Base-by-base conservation (phyloP, 2,797 vertebrate genomes). In the Silurus aristotelis region DNA sequence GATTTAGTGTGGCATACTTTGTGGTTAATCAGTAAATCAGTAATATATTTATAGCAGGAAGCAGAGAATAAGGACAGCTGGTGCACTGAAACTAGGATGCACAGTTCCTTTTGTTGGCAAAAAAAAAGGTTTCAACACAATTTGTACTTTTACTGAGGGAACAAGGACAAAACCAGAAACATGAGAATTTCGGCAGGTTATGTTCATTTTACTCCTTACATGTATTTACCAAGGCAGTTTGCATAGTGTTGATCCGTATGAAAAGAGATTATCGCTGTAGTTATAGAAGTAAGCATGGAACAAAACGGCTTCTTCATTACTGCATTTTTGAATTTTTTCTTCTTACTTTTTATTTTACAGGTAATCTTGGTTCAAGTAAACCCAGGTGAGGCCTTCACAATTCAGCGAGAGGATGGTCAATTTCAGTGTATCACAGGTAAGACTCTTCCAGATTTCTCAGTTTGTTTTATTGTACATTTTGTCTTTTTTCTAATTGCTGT, bases 331-430 rank as follows among this genome's bases (percentile, higher is more conserved):
- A 64, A 22, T 25, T 83, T 38, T 4, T 6, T 13, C 61, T 56
- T 43, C 86, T 88, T 90, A 15, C 84, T 87, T 89, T 64, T 89
- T 10, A 52, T 86, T 85, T 85, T 22, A 89, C 93, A 99, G 98
- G 98, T 99, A 95, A 99, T 99, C 96, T 96, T 99, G 96, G 98
- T 99, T 94, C 98, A 99, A 95, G 98, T 99, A 95, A 99, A 99
- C 93, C 97, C 98, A 95, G 98, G 98, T 92, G 98, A 99, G 95
- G 96, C 98, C 93, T 99, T 99, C 95, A 99, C 98, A 91, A 99
- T 99, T 95, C 96, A 97, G 96, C 96, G 97, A 96, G 98, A 99
- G 95, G 98, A 99, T 98, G 98, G 98, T 94, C 98, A 99, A 87
- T 97, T 95, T 96, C 98, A 99, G 94, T 99, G 96, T 96, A 98